phyloP scores from a whole-genome alignment of 2,888 invertebrate genomes.

The Cantharis rufa region DNA sequence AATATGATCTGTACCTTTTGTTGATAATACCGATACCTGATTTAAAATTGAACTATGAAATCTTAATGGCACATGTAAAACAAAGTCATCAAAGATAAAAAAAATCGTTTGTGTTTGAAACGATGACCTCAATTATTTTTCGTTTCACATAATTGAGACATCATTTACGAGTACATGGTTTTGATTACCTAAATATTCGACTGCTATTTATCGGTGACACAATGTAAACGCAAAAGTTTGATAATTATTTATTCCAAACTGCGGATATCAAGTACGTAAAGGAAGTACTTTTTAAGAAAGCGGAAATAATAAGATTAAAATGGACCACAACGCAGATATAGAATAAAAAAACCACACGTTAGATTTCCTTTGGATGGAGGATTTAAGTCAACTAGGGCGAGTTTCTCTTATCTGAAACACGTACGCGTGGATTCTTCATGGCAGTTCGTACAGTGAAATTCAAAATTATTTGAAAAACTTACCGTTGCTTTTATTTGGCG shows the following conservation, averaged over 20 bases:
- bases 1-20: conserved; percentile 27
- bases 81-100: conserved; percentile 42
- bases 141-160: conserved; percentile 10
- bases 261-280: conserved; percentile 25
- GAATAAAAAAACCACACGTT: conserved; percentile 24
- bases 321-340: conserved; percentile 36
- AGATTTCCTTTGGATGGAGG: conserved; percentile 13
- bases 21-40: conserved; percentile 29
- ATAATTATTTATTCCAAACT: conserved; percentile 18
- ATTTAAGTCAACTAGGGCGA: neutral
- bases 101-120: conserved; percentile 36
- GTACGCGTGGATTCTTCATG: neutral
- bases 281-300: conserved; percentile 31
- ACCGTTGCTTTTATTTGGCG: conserved; percentile 49
- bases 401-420: neutral
- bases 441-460: neutral
- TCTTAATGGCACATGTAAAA: conserved; percentile 17
- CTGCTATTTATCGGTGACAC: conserved; percentile 23
- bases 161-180: neutral
- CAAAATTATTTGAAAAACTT: conserved; percentile 31
- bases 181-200: neutral
- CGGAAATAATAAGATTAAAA: conserved; percentile 34
- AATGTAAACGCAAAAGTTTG: conserved; percentile 7
- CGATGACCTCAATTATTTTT: conserved; percentile 44
- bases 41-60: conserved; percentile 24